phyloP scores from a whole-genome alignment of 2,888 invertebrate genomes.

The Drosophila ustulata region DNA sequence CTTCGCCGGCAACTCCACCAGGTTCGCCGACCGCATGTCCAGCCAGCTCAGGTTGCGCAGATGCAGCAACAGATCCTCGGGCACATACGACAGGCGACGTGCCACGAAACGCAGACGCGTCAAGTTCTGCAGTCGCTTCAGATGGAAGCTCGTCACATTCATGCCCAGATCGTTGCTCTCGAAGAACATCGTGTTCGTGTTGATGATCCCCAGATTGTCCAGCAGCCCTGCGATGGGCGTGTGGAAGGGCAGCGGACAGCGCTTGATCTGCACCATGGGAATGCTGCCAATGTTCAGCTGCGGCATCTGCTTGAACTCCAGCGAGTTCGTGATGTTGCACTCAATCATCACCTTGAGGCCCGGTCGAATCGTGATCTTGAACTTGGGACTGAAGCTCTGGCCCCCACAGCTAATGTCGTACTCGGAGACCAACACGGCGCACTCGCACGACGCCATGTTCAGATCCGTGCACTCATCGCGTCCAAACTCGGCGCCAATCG shows the following conservation, averaged over 20 bases:
- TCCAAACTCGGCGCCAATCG: constrained; percentile 46
- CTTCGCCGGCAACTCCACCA: constrained; percentile 86
- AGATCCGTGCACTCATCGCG: constrained; percentile 81
- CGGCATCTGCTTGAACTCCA: constrained; percentile 81
- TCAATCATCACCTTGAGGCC: constrained; percentile 81
- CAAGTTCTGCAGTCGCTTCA: constrained; percentile 86
- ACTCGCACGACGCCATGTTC: constrained; percentile 76
- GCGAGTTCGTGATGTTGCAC: constrained; percentile 78
- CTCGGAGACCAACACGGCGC: constrained; percentile 78
- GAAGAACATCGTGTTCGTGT: constrained; percentile 86
- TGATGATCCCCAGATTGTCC: constrained; percentile 81
- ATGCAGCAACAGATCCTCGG: constrained; percentile 88
- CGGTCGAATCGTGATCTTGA: constrained; percentile 81
- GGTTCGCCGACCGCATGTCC: constrained; percentile 88
- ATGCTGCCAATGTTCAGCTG: constrained; percentile 79
- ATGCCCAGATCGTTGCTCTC: constrained; percentile 86
- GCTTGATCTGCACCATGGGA: constrained; percentile 80
- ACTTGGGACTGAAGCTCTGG: constrained; percentile 74
- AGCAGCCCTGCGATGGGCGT: constrained; percentile 85
- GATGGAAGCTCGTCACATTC: constrained; percentile 87
- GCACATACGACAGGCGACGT: constrained; percentile 88
- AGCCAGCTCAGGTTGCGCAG: constrained; percentile 88
- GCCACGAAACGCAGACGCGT: constrained; percentile 87
- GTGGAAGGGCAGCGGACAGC: constrained; percentile 84
- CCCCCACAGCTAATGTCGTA: constrained; percentile 83